Percentiles rank a stretch among this genome's conserved stretches.
These are phyloP conservation scores for Indri indri DNA, from an alignment of 2,113 vertebrate genomes.

Conservation along the genomic window DNA sequence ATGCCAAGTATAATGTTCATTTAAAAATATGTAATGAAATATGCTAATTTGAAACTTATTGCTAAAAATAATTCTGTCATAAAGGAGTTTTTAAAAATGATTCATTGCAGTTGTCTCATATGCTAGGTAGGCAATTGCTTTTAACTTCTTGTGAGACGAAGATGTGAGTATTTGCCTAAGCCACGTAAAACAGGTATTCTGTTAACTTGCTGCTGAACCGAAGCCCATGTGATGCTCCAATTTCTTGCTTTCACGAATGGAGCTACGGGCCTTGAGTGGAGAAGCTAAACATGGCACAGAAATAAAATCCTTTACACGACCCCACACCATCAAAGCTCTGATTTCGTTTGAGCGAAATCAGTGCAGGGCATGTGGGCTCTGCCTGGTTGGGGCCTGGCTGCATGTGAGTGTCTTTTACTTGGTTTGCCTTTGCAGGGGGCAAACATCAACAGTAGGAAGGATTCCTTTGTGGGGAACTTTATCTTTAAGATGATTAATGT, in stretches of 20 bases:
- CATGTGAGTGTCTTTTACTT: neutral
- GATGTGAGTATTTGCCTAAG: neutral
- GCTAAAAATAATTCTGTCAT: neutral
- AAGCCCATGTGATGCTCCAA: neutral
- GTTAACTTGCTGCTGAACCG: neutral
- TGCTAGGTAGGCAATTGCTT: neutral
- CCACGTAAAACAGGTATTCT: neutral
- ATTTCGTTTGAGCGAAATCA: neutral
- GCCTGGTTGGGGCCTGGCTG: neutral
- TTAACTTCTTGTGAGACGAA: neutral
- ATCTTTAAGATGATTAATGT: neutral
- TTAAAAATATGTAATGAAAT: neutral
- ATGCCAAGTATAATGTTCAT: neutral
- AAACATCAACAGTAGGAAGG: neutral
- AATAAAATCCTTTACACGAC: neutral
- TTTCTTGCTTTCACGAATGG: neutral
- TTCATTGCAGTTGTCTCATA: neutral
- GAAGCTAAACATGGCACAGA: neutral
- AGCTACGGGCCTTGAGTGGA: neutral
- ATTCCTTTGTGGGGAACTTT: neutral
- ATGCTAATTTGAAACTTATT: neutral
- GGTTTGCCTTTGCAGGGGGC: neutral
- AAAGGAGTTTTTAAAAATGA: neutral
- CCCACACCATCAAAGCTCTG: neutral
- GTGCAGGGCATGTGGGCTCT: neutral